Evolutionary conservation across 2,888 invertebrate species (phyloP).

Genomic region (Ametastegia equiseti): DNA sequence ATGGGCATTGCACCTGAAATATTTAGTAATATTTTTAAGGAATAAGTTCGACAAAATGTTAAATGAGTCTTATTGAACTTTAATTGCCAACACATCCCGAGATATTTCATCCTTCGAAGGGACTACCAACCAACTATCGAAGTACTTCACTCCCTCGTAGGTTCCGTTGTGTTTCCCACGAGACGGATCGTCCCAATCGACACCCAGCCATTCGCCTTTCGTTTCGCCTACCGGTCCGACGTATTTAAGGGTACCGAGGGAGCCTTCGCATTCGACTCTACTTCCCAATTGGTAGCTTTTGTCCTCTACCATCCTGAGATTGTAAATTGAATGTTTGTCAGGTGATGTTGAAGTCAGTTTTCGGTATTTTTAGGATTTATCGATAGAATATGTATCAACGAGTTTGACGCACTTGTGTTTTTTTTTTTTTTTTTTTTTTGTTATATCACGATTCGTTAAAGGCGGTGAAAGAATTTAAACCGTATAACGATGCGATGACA

Average conservation of each 20-base stretch:
- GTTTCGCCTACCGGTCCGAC: constrained; percentile 77
- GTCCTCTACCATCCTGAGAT: constrained; percentile 70
- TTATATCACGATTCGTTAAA: not conserved
- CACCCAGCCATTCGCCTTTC: constrained; percentile 87
- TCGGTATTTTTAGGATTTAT: not conserved
- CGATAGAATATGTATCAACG: no score
- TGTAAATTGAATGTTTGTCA: not conserved
- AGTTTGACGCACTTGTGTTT: no score
- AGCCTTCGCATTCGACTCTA: constrained; percentile 76
- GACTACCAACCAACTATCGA: constrained; percentile 82
- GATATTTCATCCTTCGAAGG: no score
- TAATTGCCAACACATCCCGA: no score
- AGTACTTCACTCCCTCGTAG: constrained; percentile 89
- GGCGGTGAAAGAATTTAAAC: not conserved
- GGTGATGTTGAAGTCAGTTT: not conserved
- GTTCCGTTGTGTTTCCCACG: constrained; percentile 96
- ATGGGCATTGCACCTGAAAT: no score
- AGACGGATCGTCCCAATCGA: constrained; percentile 96
- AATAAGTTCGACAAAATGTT: no score
- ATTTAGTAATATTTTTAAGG: no score
- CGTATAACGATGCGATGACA: not conserved
- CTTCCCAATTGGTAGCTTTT: constrained; percentile 74
- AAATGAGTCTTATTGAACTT: no score
- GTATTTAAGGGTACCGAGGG: constrained; percentile 77
- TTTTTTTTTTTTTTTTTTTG: not conserved